Evolutionary conservation across 2,797 vertebrate genomes (phyloP).

Genomic region (Danio tinwini): DNA sequence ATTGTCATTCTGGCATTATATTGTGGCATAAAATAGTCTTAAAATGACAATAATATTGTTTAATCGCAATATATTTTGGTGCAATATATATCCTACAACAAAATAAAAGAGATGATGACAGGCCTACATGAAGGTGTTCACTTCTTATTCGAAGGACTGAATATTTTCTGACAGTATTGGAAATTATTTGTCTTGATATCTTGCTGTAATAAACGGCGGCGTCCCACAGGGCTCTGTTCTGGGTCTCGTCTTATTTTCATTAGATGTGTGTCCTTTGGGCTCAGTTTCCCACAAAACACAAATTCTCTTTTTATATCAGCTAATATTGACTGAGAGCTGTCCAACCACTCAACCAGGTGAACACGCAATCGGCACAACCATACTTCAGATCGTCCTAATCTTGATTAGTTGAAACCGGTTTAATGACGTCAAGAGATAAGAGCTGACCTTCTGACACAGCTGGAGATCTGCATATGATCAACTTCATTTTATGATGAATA

Average conservation of each 20-base stretch:
- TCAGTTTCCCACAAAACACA: background rate
- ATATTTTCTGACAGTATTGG: background rate
- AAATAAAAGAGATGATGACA: too few relatives aligned
- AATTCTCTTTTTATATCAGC: background rate
- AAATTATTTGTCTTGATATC: background rate
- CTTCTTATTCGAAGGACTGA: background rate
- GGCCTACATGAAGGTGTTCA: too few relatives aligned
- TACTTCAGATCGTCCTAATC: background rate
- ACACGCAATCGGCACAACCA: background rate
- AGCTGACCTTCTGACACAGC: background rate
- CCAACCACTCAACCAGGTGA: slow-evolving; percentile 15
- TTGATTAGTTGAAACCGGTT: background rate
- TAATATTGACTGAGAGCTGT: background rate
- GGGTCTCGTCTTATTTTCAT: background rate
- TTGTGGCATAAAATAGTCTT: too few relatives aligned
- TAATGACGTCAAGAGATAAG: background rate
- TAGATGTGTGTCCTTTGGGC: background rate
- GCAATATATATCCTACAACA: too few relatives aligned
- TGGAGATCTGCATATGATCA: background rate
- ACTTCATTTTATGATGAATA: too few relatives aligned
- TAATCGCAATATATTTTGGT: too few relatives aligned
- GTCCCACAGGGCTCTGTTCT: background rate
- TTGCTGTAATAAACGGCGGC: background rate
- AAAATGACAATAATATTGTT: too few relatives aligned
- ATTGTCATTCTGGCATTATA: too few relatives aligned